phyloP scores from a whole-genome alignment of 1,140 invertebrate species.

The Kradibia gibbosae region DNA sequence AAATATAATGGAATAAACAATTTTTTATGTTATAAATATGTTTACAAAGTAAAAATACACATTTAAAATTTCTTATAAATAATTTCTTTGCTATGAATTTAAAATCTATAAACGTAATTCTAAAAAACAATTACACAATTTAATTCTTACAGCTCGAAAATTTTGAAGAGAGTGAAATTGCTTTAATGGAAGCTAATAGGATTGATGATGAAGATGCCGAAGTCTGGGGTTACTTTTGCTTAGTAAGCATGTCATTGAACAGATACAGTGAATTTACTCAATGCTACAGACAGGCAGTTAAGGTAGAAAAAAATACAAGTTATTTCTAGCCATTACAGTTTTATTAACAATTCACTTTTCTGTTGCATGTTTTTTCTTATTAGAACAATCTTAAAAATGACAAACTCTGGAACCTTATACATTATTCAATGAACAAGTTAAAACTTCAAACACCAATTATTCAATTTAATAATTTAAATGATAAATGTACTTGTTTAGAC shows the following conservation, averaged over 20 bases:
- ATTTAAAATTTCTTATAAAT: too few relatives aligned
- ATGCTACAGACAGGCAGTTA: constrained; percentile 60
- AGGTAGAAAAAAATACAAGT: constrained; percentile 52
- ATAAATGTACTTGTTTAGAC: constrained; percentile 22
- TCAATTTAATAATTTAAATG: constrained; percentile 1
- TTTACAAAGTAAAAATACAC: too few relatives aligned
- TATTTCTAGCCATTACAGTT: constrained; percentile 48
- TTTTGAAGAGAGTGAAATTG: constrained; percentile 62
- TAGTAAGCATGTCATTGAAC: constrained; percentile 60
- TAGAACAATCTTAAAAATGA: constrained; percentile 61
- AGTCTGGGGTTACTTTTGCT: constrained; percentile 66
- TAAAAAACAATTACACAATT: too few relatives aligned
- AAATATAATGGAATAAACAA: too few relatives aligned
- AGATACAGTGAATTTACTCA: constrained; percentile 61
- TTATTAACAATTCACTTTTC: constrained; percentile 56
- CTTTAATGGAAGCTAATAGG: constrained; percentile 64
- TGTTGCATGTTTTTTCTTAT: constrained; percentile 49
- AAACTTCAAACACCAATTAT: constrained; percentile 52
- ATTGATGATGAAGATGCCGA: constrained; percentile 62
- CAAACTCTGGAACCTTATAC: constrained; percentile 62
- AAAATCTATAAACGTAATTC: too few relatives aligned
- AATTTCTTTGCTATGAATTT: too few relatives aligned
- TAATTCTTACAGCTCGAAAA: constrained; percentile 55
- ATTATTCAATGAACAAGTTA: constrained; percentile 54
- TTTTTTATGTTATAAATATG: too few relatives aligned